phyloP scores from a whole-genome alignment of 2,888 invertebrate species.

The Exephanes ischioxanthus region DNA sequence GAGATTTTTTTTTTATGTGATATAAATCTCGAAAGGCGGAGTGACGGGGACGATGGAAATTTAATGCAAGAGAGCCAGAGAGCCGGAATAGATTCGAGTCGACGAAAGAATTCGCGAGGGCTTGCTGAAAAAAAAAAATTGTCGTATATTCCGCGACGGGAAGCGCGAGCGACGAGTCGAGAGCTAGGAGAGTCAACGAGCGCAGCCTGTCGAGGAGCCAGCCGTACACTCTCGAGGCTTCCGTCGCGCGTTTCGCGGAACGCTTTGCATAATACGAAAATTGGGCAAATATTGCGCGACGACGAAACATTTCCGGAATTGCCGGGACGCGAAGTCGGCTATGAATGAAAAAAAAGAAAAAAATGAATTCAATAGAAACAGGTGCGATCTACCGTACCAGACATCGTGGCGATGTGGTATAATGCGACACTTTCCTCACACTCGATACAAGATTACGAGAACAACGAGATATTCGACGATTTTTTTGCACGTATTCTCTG shows the following conservation, averaged over 20 bases:
- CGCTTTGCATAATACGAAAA: constrained; percentile 45
- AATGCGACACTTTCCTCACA: neutral
- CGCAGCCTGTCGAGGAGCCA: constrained; percentile 36
- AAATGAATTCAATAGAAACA: neutral
- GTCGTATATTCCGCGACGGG: constrained; percentile 32
- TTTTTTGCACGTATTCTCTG: constrained; percentile 7
- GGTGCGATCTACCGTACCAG: neutral
- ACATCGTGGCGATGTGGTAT: neutral
- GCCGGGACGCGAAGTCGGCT: neutral
- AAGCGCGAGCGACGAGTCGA: constrained; percentile 47
- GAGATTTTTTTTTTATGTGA: constrained; percentile 21
- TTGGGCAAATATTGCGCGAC: constrained; percentile 53
- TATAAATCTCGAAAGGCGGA: constrained; percentile 44
- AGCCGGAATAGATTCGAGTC: constrained; percentile 54
- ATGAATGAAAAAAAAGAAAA: neutral
- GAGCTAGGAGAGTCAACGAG: constrained; percentile 29
- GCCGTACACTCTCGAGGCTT: constrained; percentile 19
- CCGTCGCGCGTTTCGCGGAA: constrained; percentile 30
- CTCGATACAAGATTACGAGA: constrained; percentile 13
- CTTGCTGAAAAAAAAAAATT: neutral
- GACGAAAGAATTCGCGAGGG: constrained; percentile 55
- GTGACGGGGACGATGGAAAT: constrained; percentile 29
- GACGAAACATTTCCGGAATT: neutral
- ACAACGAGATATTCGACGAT: constrained; percentile 14
- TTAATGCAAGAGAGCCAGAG: constrained; percentile 43